Evolutionary conservation across 2,797 vertebrate species (phyloP), one percentile per base, ranked within the genome.

Genomic region (Peromyscus eremicus): DNA sequence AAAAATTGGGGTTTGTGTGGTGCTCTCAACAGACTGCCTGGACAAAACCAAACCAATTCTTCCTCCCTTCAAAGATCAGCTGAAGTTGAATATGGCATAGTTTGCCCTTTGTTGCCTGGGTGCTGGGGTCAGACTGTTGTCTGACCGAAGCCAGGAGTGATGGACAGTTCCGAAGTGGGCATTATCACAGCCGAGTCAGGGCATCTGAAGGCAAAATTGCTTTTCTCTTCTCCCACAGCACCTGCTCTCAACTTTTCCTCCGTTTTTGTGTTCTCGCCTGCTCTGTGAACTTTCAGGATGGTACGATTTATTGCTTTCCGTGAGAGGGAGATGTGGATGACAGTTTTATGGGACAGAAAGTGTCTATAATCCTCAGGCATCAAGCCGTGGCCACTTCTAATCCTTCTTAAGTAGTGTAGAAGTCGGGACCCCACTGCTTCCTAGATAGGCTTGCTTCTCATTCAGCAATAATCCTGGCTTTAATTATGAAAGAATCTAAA

Each of bases 101-200:
- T 98, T 98, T 97, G 95, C 55, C 94, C 97, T 98, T 97, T 98
- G 97, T 98, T 70, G 91, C 97, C 94, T 96, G 91, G 96, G 94
- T 97, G 71, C 84, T 95, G 12, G 60, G 98, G 98, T 98, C 98
- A 98, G 98, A 87, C 96, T 80, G 40, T 60, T 87, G 97, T 96
- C 97, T 98, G 98, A 98, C 98, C 98, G 96, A 85, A 93, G 96
- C 2, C 79, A 12, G 0, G 5, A 9, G 82, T 98, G 98, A 98
- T 97, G 94, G 98, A 98, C 98, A 98, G 97, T 90, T 98, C 96
- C 97, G 96, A 94, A 86, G 95, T 91, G 5, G 95, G 97, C 93
- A 98, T 98, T 98, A 97, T 98, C 97, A 92, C 97, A 98, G 94
- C 93, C 97, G 98, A 97, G 97, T 98, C 98, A 98, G 97, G 97